Percentiles rank a stretch among this genome's conserved stretches.
Conservation (phyloP, 2,113 vertebrate genomes). For the Festucalex cinctus region DNA sequence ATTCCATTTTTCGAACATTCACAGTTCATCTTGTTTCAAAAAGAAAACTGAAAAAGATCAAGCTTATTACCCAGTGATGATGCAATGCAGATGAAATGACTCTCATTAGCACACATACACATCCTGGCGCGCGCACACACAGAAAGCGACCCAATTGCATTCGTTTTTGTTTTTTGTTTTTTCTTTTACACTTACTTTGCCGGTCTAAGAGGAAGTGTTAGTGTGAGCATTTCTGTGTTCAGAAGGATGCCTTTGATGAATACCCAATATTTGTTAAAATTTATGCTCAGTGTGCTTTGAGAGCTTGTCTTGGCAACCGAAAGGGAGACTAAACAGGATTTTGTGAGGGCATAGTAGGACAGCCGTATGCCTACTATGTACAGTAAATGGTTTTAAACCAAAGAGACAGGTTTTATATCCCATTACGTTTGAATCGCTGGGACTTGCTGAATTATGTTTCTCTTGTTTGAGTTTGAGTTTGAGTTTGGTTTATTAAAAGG, state of each 20-base stretch:
- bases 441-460: too few species aligned
- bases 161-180: conserved; percentile 50
- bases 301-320: conserved; percentile 28
- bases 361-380: not conserved
- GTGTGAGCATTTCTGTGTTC: conserved; percentile 51
- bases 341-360: not conserved
- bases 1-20: conserved; percentile 55
- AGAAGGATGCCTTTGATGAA: conserved; percentile 51
- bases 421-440: not conserved
- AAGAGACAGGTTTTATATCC: too few species aligned
- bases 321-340: not conserved
- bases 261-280: conserved; percentile 34
- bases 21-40: conserved; percentile 59
- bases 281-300: conserved; percentile 21
- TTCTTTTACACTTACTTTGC: conserved; percentile 50
- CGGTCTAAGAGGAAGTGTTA: conserved; percentile 43
- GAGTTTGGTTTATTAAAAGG: too few species aligned
- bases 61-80: conserved; percentile 67
- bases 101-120: conserved; percentile 43
- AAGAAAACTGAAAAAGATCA: conserved; percentile 54
- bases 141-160: conserved; percentile 49
- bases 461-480: too few species aligned
- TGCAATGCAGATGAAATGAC: conserved; percentile 73
- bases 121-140: conserved; percentile 25
- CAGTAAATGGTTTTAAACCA: not conserved